phyloP scores from a whole-genome alignment of 2,797 vertebrate species.

The Picus viridis region DNA sequence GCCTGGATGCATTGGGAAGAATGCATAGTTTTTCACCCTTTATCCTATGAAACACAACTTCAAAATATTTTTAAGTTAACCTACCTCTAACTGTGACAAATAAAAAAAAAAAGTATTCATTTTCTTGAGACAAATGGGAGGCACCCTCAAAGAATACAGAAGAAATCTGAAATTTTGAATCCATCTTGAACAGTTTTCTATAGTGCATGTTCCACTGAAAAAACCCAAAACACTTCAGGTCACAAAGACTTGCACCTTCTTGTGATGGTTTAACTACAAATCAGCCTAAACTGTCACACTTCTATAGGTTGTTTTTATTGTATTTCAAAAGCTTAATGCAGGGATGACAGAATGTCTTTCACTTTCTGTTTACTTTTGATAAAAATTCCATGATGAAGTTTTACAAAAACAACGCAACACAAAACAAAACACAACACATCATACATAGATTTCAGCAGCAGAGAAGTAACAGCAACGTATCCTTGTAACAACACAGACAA shows the following conservation, averaged over 20 bases:
- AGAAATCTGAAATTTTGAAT: not conserved
- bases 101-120: not conserved
- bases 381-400: not conserved
- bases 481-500: not conserved
- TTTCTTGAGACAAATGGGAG: not conserved
- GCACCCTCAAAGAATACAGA: not conserved
- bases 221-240: not conserved
- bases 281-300: too few species aligned
- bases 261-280: too few species aligned
- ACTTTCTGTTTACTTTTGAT: not conserved
- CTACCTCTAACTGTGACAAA: not conserved
- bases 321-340: not conserved
- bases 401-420: not conserved
- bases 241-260: not conserved
- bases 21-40: not conserved
- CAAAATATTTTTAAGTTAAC: slow-evolving; percentile 1
- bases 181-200: not conserved
- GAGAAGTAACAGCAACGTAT: not conserved
- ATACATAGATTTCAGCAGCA: not conserved
- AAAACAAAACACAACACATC: not conserved
- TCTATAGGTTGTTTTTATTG: not conserved
- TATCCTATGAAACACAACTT: not conserved
- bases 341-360: not conserved
- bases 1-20: not conserved
- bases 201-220: not conserved